Base-by-base conservation (phyloP, 2,113 vertebrate genomes). In the Orientallactaga bullata region DNA sequence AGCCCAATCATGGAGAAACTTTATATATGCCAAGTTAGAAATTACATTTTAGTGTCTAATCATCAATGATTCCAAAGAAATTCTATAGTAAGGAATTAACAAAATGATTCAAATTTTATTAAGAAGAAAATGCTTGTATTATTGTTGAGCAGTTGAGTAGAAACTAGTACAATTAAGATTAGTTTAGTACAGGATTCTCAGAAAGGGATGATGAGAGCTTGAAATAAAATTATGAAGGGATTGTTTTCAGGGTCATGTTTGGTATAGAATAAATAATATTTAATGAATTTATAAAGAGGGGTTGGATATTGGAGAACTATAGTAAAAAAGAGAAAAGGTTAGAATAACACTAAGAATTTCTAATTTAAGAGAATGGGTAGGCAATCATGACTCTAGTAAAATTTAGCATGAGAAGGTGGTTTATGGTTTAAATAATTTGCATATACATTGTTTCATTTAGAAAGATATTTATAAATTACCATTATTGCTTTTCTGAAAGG, bases 391-490 rank as follows among this genome's bases (percentile, higher is more conserved):
- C 8, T 61, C 21, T 63, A 65, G 51, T 69, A 61, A 82, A 90
- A 88, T 12, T 47, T n/a, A 51, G 51, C 73, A 17, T 69, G 35
- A 76, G 5, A n/a, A 28, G 15, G 30, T 35, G 37, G 24, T 42
- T 87, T 90, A 39, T 18, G 85, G 9, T 69, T 69, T 92, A 63
- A 88, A 81, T 8, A 63, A 85, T 81, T 78, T 93, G 23, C 42
- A 84, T 30, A 39, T n/a, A 63, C 11, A 58, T 73, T 87, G 4
- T 69, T 61, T 94, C 51, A 92, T 37, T 95, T 91, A 84, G 63
- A 51, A 89, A 37, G 18, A 37, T 60, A 63, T 28, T n/a, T 76
- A 74, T 61, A 74, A 69, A 23, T 77, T n/a, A 61, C 26, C 16
- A 32, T 30, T 82, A 39, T 39, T 69, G 39, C 32, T 78, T 47